Evolutionary conservation across 2,113 vertebrate genomes (phyloP).

Genomic region (Semnopithecus entellus): DNA sequence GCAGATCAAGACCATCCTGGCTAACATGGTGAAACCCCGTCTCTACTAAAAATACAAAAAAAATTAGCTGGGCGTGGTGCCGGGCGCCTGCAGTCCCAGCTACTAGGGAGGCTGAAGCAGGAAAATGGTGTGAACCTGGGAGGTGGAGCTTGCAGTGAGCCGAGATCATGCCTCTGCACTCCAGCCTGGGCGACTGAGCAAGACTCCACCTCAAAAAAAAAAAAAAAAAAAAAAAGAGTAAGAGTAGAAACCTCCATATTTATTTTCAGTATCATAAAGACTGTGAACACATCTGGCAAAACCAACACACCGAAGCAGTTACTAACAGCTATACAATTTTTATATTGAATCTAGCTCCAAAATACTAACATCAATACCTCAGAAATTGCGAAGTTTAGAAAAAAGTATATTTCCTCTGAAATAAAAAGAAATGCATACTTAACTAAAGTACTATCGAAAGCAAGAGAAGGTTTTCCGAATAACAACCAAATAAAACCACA

Average conservation of each 20-base stretch:
- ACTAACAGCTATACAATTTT: neutral
- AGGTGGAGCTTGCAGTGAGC: too few species aligned
- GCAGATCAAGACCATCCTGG: too few species aligned
- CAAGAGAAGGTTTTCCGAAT: neutral
- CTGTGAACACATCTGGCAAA: neutral
- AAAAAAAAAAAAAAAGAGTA: neutral
- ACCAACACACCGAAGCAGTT: neutral
- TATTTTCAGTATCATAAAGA: neutral
- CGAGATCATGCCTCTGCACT: too few species aligned
- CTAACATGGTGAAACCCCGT: too few species aligned
- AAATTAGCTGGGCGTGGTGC: too few species aligned
- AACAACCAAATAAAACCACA: conserved; percentile 4
- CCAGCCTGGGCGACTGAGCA: too few species aligned
- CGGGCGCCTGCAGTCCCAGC: too few species aligned
- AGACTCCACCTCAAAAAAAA: too few species aligned
- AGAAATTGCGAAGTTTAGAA: neutral
- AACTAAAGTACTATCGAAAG: neutral
- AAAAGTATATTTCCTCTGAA: neutral
- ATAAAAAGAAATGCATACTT: neutral
- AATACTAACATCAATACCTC: neutral
- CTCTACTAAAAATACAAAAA: too few species aligned
- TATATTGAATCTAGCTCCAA: neutral
- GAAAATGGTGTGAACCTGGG: too few species aligned
- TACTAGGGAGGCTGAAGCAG: too few species aligned
- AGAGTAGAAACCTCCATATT: neutral